These are phyloP conservation scores for Ceuthmochares aereus DNA, from an alignment of 2,113 vertebrate species.

Conservation along the genomic window DNA sequence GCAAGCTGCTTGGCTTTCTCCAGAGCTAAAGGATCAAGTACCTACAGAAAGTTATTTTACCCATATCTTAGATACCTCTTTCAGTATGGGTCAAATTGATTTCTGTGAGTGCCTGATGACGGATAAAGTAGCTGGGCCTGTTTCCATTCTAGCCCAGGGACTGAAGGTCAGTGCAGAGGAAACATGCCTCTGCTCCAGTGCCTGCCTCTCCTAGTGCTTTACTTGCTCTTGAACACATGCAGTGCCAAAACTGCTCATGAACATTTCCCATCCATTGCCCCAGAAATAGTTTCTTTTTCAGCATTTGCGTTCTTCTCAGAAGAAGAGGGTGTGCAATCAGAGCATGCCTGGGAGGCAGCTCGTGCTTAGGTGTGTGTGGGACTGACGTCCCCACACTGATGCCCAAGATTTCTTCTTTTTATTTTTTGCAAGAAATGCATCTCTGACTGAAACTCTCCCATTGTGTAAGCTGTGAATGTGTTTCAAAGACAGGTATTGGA, in stretches of 20 bases:
- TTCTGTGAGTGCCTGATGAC: not conserved
- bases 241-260: not conserved
- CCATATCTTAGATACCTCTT: not conserved
- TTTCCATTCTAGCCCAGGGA: rapidly evolving
- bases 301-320: not conserved
- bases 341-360: rapidly evolving
- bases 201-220: not conserved
- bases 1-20: not conserved
- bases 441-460: not conserved
- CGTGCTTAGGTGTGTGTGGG: rapidly evolving
- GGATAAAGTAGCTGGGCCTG: not conserved
- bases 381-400: not conserved
- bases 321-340: not conserved
- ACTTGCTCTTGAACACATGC: not conserved
- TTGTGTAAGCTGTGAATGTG: not conserved
- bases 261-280: not conserved
- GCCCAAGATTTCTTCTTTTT: not conserved
- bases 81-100: not conserved
- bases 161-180: not conserved
- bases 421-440: not conserved
- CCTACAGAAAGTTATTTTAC: not conserved
- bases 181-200: not conserved
- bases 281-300: not conserved
- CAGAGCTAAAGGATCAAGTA: not conserved
- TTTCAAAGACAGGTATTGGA: not conserved